Base-by-base conservation (phyloP, 2,888 invertebrate species). In the Ditylenchus weischeri region DNA sequence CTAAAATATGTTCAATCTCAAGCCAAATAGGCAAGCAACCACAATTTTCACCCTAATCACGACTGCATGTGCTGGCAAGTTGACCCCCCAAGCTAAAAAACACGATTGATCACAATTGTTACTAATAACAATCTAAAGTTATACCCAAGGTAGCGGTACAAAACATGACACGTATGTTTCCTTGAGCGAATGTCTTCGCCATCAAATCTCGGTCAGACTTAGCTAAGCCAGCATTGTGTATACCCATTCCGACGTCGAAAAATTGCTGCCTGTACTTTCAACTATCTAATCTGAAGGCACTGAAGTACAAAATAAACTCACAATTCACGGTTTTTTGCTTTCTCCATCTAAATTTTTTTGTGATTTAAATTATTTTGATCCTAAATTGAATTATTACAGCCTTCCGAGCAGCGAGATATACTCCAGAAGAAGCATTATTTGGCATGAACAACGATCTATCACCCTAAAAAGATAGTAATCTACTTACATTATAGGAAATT, bases 61-160 rank as follows among this genome's bases (percentile, higher is more conserved):
- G 72, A 98, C 96, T 43, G 93, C 95, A 84, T 96, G 95, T 0
- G 98, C 98, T 0, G 98, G 98, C 73, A 99, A 87, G 86, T 99
- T 99, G 7, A 99, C 96, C 76, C 98, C 98, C 98, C 98, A 99
- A 36, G 98, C 98, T 29, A 29, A 29, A 29, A 29, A 29, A 29
- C 29, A 29, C 5, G 29, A 29, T 29, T 4, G 5, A 29, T 29
- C 5, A 4, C 29, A 29, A 5, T 29, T 29, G 5, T 29, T 29
- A 29, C 5, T 29, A 29, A n/a, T n/a, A n/a, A n/a, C n/a, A n/a
- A n/a, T n/a, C 29, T 29, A 2, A 29, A 5, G 5, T 29, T 29
- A 5, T 29, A 29, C 29, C 29, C 43, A 99, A 86, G 0, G 98
- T 99, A 0, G 98, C 91, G 0, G 98, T 99, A 83, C 96, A 96